These are phyloP conservation scores for Mionectes macconnelli DNA, from an alignment of 2,113 vertebrate genomes.

Conservation along the genomic window DNA sequence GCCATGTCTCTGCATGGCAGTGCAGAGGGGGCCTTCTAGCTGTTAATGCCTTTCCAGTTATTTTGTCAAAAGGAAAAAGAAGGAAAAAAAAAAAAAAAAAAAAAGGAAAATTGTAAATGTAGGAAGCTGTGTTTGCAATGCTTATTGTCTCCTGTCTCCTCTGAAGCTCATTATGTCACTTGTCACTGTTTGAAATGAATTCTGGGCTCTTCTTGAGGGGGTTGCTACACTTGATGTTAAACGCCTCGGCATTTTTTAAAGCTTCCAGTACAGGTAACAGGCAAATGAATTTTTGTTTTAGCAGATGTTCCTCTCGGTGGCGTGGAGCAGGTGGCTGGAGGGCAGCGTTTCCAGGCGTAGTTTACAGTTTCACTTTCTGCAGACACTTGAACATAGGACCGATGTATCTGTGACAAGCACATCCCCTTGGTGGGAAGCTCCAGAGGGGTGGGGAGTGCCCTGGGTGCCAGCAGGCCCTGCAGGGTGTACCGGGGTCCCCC, in stretches of 20 bases:
- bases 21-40: conserved; percentile 45
- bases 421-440: conserved; percentile 47
- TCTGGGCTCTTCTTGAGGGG: conserved; percentile 42
- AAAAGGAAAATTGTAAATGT: conserved; percentile 41
- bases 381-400: conserved; percentile 86
- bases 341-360: conserved; percentile 73
- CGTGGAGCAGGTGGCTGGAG: not conserved
- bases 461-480: not conserved
- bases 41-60: conserved; percentile 61
- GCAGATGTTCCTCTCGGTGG: conserved; percentile 41
- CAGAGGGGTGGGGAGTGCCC: not conserved
- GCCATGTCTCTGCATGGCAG: not conserved
- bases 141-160: conserved; percentile 26
- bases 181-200: conserved; percentile 54
- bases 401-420: conserved; percentile 81
- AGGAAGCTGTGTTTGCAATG: conserved; percentile 59
- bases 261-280: not conserved
- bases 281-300: not conserved
- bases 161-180: conserved; percentile 49
- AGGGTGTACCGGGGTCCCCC: not conserved
- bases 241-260: conserved; percentile 18
- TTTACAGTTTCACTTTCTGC: conserved; percentile 83
- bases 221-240: conserved; percentile 50
- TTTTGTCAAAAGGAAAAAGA: not conserved
- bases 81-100: not conserved